Evolutionary conservation across 2,113 vertebrate species (phyloP).

Genomic region (Pitta sordida): DNA sequence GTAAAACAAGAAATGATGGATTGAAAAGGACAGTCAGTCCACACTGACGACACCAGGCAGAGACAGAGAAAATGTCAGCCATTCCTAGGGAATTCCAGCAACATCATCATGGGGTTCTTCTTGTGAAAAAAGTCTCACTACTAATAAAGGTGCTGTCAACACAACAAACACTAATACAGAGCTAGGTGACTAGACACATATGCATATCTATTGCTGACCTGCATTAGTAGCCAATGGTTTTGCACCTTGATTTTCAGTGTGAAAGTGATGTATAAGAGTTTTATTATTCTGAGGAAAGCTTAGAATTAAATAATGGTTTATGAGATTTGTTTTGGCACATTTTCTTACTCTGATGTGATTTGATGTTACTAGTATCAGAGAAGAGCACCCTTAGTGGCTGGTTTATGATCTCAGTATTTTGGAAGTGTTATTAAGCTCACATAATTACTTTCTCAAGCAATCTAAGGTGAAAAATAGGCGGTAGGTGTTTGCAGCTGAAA

Average conservation of each 20-base stretch:
- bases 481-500: background rate
- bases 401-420: background rate
- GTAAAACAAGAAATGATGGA: background rate
- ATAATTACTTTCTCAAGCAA: background rate
- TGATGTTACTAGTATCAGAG: background rate
- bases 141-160: background rate
- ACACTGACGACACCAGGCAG: background rate
- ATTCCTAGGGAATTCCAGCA: background rate
- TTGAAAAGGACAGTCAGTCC: background rate
- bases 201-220: background rate
- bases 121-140: background rate
- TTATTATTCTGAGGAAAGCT: background rate
- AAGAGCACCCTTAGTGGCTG: background rate
- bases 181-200: background rate
- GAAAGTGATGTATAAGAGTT: background rate
- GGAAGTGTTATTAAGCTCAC: background rate
- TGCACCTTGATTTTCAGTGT: background rate
- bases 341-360: background rate
- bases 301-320: background rate
- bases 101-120: background rate
- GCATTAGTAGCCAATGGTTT: background rate
- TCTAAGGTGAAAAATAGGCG: background rate
- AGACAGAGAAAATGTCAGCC: background rate
- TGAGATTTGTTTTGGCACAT: background rate
- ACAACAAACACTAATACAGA: background rate